phyloP scores from a whole-genome alignment of 2,797 vertebrate species.

The Manis crassicaudata region DNA sequence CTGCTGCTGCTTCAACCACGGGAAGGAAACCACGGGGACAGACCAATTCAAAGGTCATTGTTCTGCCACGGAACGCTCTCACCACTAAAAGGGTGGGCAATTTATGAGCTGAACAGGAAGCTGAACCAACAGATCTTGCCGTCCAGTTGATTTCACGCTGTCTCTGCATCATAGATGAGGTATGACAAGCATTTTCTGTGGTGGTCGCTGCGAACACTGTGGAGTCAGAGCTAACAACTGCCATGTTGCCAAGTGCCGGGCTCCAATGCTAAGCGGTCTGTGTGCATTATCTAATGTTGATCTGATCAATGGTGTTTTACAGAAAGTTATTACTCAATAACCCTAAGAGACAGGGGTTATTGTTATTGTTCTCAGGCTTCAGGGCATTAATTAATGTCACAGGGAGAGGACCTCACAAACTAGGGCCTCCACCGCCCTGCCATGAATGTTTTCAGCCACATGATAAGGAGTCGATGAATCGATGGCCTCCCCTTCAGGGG shows the following conservation, averaged over 20 bases:
- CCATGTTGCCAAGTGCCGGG: not conserved
- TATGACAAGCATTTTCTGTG: not conserved
- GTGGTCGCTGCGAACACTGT: not conserved
- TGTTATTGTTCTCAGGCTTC: not conserved
- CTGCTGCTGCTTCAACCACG: fast-evolving
- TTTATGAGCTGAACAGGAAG: not conserved
- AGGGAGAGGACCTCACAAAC: not conserved
- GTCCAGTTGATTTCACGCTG: too few species aligned
- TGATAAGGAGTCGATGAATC: not conserved
- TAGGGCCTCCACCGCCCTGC: too few species aligned
- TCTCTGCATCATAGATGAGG: not conserved
- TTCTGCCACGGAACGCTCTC: not conserved
- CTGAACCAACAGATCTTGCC: not conserved
- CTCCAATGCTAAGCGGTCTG: not conserved
- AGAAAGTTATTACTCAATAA: not conserved
- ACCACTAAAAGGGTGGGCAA: not conserved
- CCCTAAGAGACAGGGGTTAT: not conserved
- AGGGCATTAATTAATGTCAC: not conserved
- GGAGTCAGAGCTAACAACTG: not conserved
- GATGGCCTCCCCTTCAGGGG: not conserved
- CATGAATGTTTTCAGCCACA: not conserved
- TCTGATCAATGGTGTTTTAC: too few species aligned
- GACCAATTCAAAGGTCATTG: not conserved
- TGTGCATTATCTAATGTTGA: not conserved
- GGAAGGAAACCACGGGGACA: not conserved